Evolutionary conservation across 2,888 invertebrate species (phyloP).

Genomic region (Emesis russula): DNA sequence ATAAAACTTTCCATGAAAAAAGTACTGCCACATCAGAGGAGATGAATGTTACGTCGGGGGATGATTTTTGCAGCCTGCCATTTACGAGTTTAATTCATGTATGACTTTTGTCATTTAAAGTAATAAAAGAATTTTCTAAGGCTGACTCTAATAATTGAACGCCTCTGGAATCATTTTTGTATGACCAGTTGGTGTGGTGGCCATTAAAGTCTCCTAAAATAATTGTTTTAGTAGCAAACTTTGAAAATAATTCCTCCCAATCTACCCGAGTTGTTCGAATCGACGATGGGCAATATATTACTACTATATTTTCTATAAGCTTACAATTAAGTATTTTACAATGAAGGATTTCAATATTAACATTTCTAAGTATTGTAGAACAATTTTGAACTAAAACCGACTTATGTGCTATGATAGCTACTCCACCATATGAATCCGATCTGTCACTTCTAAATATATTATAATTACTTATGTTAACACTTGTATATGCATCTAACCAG

Average conservation of each 20-base stretch:
- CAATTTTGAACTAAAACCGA: neutral
- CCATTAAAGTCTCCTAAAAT: slow-evolving; percentile 41
- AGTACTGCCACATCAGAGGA: neutral
- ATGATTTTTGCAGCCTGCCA: neutral
- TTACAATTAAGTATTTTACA: slow-evolving; percentile 20
- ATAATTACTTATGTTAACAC: neutral
- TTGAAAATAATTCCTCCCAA: slow-evolving; percentile 42
- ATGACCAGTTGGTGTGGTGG: slow-evolving; percentile 38
- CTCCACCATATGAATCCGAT: slow-evolving; percentile 29
- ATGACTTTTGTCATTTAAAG: neutral
- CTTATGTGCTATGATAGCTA: slow-evolving; percentile 21
- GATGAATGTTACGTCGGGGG: too few relatives aligned
- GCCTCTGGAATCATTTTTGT: slow-evolving; percentile 38
- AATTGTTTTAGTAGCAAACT: slow-evolving; percentile 5
- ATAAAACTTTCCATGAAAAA: neutral
- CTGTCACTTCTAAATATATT: slow-evolving; percentile 28
- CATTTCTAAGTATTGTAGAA: neutral
- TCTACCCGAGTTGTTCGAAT: neutral
- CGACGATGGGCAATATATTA: slow-evolving; percentile 40
- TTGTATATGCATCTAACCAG: slow-evolving; percentile 16
- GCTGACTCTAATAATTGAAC: slow-evolving; percentile 30
- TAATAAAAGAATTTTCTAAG: slow-evolving; percentile 20
- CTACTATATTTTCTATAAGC: slow-evolving; percentile 23
- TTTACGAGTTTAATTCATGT: neutral
- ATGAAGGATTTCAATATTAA: slow-evolving; percentile 10